A percentile compares a stretch with the other conserved stretches of the same genome.
Evolutionary conservation across 2,797 vertebrate species (phyloP).

Genomic region (Artibeus lituratus): DNA sequence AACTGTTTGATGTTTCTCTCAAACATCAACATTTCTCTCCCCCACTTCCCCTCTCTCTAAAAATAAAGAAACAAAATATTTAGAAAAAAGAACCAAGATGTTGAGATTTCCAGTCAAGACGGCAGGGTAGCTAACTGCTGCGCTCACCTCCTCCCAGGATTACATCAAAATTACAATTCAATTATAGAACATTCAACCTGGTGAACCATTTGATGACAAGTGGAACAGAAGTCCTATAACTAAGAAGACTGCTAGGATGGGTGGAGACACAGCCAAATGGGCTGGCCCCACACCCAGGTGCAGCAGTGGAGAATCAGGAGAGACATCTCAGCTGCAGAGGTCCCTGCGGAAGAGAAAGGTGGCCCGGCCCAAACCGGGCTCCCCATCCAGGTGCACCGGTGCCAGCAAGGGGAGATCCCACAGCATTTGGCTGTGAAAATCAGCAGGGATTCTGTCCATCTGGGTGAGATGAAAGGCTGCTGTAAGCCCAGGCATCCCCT

Average conservation of each 20-base stretch:
- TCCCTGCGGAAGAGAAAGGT: background rate
- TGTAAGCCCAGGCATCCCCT: background rate
- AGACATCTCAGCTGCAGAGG: background rate
- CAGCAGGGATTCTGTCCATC: no score
- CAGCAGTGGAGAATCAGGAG: background rate
- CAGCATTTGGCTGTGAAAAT: no score
- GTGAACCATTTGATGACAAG: background rate
- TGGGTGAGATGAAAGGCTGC: background rate
- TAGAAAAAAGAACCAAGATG: no score
- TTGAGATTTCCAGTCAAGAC: background rate
- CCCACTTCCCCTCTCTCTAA: no score
- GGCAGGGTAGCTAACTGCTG: background rate
- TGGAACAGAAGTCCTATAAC: background rate
- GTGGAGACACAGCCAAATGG: background rate
- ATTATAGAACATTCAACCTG: background rate
- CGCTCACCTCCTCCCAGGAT: background rate
- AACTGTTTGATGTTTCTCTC: no score
- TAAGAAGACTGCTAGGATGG: background rate
- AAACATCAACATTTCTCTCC: no score
- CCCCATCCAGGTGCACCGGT: no score
- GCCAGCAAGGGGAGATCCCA: no score
- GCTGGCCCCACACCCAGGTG: background rate
- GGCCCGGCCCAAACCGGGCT: background rate
- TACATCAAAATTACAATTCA: background rate
- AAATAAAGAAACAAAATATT: no score